phyloP scores from a whole-genome alignment of 2,113 vertebrate genomes.

The Salvelinus namaycush region DNA sequence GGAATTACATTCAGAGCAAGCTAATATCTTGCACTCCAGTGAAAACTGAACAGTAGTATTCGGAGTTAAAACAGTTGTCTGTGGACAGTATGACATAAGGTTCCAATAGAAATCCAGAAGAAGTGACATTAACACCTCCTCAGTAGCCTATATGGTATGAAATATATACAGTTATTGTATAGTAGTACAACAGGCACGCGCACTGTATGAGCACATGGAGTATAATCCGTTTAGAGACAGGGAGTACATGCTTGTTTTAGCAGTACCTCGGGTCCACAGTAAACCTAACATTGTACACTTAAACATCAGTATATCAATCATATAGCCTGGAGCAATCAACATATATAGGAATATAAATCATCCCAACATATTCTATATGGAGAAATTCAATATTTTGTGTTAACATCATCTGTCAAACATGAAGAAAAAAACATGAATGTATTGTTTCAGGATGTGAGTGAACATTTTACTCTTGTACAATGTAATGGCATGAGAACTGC shows the following conservation, averaged over 20 bases:
- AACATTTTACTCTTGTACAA: constrained; percentile 28
- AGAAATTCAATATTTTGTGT: constrained; percentile 51
- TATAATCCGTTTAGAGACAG: constrained; percentile 50
- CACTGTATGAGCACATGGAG: constrained; percentile 53
- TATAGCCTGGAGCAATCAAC: constrained; percentile 53
- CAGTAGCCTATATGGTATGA: too few relatives aligned
- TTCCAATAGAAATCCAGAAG: too few relatives aligned
- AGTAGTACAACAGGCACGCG: constrained; percentile 34
- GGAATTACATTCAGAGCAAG: constrained; percentile 36
- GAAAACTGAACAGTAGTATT: constrained; percentile 22
- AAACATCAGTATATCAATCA: constrained; percentile 66
- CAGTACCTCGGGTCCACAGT: constrained; percentile 57
- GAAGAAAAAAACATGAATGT: constrained; percentile 9
- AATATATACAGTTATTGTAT: too few relatives aligned
- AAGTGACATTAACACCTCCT: too few relatives aligned
- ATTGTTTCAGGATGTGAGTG: constrained; percentile 20
- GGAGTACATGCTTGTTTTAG: constrained; percentile 67
- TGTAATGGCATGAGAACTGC: constrained; percentile 48
- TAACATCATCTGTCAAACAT: constrained; percentile 62
- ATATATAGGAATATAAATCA: constrained; percentile 58
- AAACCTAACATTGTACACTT: constrained; percentile 66
- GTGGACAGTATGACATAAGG: too few relatives aligned
- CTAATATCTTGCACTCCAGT: constrained; percentile 38
- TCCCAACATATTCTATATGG: constrained; percentile 46
- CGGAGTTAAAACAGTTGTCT: too few relatives aligned